Conservation (phyloP, 2,113 vertebrate species). For the Thoracochromis brauschi region DNA sequence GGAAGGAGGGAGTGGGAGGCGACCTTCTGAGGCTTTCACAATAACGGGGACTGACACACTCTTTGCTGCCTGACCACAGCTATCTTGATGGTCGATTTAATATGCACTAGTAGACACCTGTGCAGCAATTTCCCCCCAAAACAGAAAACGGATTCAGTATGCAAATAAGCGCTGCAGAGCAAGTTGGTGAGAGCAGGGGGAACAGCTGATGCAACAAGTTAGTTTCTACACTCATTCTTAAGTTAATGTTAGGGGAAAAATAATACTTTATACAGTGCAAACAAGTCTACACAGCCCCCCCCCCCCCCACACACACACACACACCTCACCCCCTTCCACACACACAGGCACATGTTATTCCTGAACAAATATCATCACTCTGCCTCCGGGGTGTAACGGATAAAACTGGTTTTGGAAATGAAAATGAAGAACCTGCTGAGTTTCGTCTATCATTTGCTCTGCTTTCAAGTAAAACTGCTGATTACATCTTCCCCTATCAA, state of each 20-base stretch:
- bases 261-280: background rate
- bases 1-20: background rate
- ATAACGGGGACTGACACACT: background rate
- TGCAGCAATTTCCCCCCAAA: background rate
- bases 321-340: accelerated
- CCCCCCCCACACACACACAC: accelerated
- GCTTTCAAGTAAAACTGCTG: background rate
- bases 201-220: background rate
- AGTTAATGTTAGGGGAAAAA: background rate
- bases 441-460: background rate
- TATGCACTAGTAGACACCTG: background rate
- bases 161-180: background rate
- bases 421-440: background rate
- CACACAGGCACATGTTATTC: background rate
- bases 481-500: accelerated
- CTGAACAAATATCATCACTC: constrained; percentile 32
- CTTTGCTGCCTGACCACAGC: background rate
- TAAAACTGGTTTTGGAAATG: constrained; percentile 16
- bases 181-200: background rate
- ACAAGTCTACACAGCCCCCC: background rate
- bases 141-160: background rate
- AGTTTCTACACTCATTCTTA: background rate
- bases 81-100: background rate
- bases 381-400: background rate
- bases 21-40: background rate